phyloP scores from a whole-genome alignment of 2,113 vertebrate genomes.

The Phainopepla nitens region DNA sequence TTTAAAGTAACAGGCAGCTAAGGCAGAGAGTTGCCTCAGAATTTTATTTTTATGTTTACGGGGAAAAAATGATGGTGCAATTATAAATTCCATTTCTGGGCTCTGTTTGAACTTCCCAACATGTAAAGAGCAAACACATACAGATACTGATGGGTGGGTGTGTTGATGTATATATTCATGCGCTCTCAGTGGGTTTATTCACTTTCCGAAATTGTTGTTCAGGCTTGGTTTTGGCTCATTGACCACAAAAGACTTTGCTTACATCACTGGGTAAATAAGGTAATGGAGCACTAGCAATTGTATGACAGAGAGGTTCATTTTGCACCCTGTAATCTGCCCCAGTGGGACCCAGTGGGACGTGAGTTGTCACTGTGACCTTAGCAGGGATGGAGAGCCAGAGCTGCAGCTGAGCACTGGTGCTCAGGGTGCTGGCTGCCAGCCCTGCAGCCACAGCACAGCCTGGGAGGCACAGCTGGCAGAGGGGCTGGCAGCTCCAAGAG shows the following conservation, averaged over 20 bases:
- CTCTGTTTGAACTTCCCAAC: neutral
- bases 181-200: neutral
- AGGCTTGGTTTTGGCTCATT: neutral
- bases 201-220: neutral
- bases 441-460: neutral
- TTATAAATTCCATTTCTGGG: neutral
- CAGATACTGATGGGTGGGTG: neutral
- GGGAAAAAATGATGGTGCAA: neutral
- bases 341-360: neutral
- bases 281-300: neutral
- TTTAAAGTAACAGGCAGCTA: neutral
- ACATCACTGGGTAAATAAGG: neutral
- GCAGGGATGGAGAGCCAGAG: neutral
- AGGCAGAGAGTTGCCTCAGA: neutral
- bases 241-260: neutral
- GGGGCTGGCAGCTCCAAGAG: neutral
- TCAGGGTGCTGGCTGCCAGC: neutral
- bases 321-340: neutral
- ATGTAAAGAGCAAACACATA: neutral
- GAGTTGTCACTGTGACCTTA: neutral
- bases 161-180: neutral
- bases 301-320: neutral
- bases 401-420: rapidly evolving
- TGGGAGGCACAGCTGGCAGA: neutral
- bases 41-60: neutral